Evolutionary conservation across 2,888 invertebrate species (phyloP).

Genomic region (Sphecodes monilicornis): DNA sequence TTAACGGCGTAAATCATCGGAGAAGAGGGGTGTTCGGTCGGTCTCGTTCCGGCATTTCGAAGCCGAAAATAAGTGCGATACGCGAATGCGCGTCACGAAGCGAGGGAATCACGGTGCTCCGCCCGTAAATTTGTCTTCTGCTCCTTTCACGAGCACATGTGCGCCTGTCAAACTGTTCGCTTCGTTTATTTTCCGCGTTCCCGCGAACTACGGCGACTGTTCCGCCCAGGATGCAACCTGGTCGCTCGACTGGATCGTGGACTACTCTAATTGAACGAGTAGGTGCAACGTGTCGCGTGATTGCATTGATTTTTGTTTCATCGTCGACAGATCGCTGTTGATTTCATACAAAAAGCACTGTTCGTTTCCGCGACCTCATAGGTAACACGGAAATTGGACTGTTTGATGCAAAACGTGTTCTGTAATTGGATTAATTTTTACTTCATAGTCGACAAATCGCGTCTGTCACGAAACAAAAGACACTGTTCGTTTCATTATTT

Average conservation of each 20-base stretch:
- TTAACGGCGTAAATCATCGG: conserved; percentile 4
- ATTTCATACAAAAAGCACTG: not conserved
- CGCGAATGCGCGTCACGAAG: not conserved
- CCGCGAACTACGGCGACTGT: conserved; percentile 25
- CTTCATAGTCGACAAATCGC: conserved; percentile 13
- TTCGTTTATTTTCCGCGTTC: conserved; percentile 35
- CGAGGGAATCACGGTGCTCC: not conserved
- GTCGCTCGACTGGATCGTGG: conserved; percentile 12
- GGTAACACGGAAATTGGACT: not conserved
- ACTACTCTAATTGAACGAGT: conserved; percentile 2
- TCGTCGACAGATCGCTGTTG: conserved; percentile 21
- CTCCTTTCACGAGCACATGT: conserved; percentile 43
- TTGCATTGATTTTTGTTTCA: conserved; percentile 26
- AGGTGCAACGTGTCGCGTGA: not conserved
- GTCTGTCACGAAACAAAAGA: conserved; percentile 2
- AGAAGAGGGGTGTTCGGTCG: not conserved
- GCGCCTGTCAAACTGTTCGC: conserved; percentile 34
- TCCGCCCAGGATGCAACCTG: not conserved
- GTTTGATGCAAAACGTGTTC: not conserved
- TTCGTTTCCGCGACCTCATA: not conserved
- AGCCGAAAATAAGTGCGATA: conserved; percentile 12
- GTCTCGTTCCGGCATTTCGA: not conserved
- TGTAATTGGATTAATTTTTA: conserved; percentile 27
- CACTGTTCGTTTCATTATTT: not conserved
- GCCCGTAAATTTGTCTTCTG: conserved; percentile 42